Conservation (phyloP, 2,113 vertebrate genomes). For the Perca flavescens region DNA sequence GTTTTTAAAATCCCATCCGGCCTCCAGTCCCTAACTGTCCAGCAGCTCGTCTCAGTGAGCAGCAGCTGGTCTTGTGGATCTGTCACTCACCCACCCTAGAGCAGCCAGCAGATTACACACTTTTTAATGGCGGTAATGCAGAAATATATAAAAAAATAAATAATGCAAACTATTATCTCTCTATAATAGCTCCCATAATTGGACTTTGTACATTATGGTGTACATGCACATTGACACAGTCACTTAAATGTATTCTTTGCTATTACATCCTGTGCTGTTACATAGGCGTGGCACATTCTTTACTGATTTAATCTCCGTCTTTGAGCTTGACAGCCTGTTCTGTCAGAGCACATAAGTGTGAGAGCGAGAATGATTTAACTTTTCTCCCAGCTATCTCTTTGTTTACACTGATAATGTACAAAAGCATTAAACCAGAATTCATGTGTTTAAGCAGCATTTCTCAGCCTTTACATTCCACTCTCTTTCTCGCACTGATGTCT, state of each 20-base stretch:
- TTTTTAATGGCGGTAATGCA: neutral
- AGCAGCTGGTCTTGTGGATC: slow-evolving; percentile 75
- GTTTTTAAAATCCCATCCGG: slow-evolving; percentile 25
- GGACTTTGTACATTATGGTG: neutral
- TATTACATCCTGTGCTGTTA: neutral
- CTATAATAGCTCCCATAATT: neutral
- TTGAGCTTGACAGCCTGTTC: slow-evolving; percentile 15
- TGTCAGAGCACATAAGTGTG: neutral
- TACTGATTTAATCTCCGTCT: slow-evolving; percentile 5
- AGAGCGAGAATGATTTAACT: neutral
- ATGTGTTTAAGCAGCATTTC: slow-evolving; percentile 19
- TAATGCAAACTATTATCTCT: neutral
- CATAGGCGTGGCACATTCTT: slow-evolving; percentile 53
- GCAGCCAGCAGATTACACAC: slow-evolving; percentile 16
- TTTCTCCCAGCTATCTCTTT: slow-evolving; percentile 14
- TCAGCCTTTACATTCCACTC: neutral
- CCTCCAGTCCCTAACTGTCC: slow-evolving; percentile 26
- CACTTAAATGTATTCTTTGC: neutral
- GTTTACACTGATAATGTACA: neutral
- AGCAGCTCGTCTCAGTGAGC: slow-evolving; percentile 33
- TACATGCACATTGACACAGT: neutral
- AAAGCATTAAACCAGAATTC: neutral
- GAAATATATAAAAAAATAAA: neutral
- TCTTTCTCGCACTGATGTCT: neutral
- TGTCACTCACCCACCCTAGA: slow-evolving; percentile 64